Evolutionary conservation across 2,797 vertebrate genomes (phyloP).

Genomic region (Bufotes viridis): DNA sequence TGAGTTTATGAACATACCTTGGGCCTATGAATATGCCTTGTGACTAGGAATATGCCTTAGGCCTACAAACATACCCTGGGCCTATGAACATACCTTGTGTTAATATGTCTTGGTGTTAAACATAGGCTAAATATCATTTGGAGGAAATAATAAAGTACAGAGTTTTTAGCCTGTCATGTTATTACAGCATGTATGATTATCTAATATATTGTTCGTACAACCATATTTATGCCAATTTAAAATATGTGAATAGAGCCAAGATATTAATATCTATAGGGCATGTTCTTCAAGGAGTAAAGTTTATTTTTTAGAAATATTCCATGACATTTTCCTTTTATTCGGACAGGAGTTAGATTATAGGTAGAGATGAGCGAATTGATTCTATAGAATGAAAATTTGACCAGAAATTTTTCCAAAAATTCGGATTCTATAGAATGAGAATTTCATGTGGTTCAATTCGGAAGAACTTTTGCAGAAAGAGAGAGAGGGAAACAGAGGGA

Average conservation of each 20-base stretch:
- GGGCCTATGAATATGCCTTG: neutral
- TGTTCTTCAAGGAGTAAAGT: neutral
- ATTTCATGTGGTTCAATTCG: too few species aligned
- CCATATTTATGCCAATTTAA: too few species aligned
- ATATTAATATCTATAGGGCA: too few species aligned
- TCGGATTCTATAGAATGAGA: too few species aligned
- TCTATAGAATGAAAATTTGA: too few species aligned
- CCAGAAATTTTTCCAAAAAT: too few species aligned
- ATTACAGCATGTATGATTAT: neutral
- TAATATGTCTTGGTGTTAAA: too few species aligned
- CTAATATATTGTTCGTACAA: too few species aligned
- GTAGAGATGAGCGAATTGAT: too few species aligned
- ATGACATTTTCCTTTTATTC: neutral
- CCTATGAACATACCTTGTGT: neutral
- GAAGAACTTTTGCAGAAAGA: too few species aligned
- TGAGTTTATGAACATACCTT: neutral
- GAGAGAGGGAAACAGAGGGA: too few species aligned
- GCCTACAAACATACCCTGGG: neutral
- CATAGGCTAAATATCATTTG: neutral
- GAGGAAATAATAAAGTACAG: neutral
- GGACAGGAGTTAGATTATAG: neutral
- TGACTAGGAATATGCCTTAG: neutral
- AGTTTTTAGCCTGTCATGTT: neutral
- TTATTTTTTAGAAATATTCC: neutral
- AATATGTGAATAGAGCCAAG: neutral